Evolutionary conservation across 35 echinoderm and acorn worm species (phyloP).

Genomic region (Anneissia japonica): DNA sequence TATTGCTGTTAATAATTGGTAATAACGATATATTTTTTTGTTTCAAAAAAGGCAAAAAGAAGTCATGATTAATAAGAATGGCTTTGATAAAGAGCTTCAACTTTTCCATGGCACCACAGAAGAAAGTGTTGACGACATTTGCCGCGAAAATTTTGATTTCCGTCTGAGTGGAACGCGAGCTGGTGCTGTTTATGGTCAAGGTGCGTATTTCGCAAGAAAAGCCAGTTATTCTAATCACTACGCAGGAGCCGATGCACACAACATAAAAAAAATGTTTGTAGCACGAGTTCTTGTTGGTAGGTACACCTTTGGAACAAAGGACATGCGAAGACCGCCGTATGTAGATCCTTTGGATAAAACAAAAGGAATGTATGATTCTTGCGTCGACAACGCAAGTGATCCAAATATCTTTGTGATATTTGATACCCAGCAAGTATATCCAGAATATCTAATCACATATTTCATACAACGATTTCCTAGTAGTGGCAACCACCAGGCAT

Average conservation of each 20-base stretch:
- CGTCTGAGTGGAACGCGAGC: conserved; percentile 23
- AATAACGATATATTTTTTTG: no score
- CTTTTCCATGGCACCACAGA: conserved; percentile 36
- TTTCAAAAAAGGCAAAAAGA: neutral
- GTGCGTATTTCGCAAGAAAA: conserved; percentile 22
- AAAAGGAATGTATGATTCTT: conserved; percentile 19
- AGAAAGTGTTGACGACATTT: conserved; percentile 7
- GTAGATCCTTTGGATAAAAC: neutral
- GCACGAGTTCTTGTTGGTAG: conserved; percentile 35
- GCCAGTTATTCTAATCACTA: conserved; percentile 26
- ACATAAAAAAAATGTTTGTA: conserved; percentile 19
- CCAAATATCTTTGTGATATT: conserved; percentile 44
- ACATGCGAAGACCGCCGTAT: neutral
- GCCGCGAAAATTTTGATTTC: conserved; percentile 39
- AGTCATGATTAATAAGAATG: neutral
- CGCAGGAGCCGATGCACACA: neutral
- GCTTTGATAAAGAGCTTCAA: neutral
- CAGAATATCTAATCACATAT: conserved; percentile 36
- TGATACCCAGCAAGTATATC: conserved; percentile 28
- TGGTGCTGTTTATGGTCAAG: conserved; percentile 27
- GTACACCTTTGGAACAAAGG: neutral
- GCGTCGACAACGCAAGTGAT: conserved; percentile 6
- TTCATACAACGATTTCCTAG: no score
- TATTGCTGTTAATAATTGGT: no score
- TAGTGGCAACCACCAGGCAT: no score